Evolutionary conservation across 1,140 invertebrate genomes (phyloP).

Genomic region (Drosophila teissieri): DNA sequence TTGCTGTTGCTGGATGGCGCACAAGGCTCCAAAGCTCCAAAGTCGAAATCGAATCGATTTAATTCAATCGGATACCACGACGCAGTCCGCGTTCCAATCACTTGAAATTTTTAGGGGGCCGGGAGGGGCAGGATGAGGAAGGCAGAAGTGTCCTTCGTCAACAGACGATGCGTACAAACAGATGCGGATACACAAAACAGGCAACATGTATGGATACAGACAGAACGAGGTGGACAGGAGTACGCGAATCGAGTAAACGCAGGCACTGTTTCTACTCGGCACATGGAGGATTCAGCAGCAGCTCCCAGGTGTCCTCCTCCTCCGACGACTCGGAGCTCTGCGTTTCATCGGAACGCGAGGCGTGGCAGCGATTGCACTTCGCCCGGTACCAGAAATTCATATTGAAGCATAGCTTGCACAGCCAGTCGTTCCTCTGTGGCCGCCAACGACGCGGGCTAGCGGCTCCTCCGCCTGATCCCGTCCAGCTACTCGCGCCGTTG

Average conservation of each 20-base stretch:
- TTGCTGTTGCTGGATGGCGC: background rate
- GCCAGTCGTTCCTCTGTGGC: constrained; percentile 49
- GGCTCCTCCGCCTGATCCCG: background rate
- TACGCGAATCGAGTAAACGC: too few species aligned
- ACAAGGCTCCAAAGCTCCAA: background rate
- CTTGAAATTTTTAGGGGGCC: background rate
- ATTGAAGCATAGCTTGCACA: constrained; percentile 55
- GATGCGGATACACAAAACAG: constrained; percentile 10
- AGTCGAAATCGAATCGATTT: too few species aligned
- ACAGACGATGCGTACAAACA: constrained; percentile 6
- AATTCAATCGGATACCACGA: background rate
- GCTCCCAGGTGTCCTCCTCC: constrained; percentile 57
- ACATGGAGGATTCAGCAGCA: constrained; percentile 28
- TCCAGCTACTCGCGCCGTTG: background rate
- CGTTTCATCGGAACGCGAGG: constrained; percentile 22
- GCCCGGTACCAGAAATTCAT: constrained; percentile 65
- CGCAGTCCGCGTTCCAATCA: background rate
- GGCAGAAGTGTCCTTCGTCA: background rate
- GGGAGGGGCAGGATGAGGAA: background rate
- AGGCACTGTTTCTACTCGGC: constrained; percentile 4
- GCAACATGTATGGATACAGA: background rate
- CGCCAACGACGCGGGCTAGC: constrained; percentile 5
- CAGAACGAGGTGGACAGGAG: background rate
- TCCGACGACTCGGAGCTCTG: constrained; percentile 13
- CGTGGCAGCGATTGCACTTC: constrained; percentile 64